Evolutionary conservation across 2,888 invertebrate species (phyloP).

Genomic region (Pseudeuparius sepicola): DNA sequence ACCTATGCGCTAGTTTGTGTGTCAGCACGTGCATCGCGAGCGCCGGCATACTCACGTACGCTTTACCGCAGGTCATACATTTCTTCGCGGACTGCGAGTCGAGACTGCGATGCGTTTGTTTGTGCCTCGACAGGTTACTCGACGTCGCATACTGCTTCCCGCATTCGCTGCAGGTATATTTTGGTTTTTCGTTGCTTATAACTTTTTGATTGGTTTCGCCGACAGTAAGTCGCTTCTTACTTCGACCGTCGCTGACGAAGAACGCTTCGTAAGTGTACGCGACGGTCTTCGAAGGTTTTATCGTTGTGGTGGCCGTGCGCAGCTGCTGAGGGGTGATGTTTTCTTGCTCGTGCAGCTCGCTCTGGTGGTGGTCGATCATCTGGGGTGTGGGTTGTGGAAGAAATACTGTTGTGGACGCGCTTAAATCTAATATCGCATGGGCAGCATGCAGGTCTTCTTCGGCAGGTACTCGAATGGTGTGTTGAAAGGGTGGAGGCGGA

Average conservation of each 20-base stretch:
- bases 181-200: slow-evolving; percentile 32
- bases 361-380: slow-evolving; percentile 9
- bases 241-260: slow-evolving; percentile 79
- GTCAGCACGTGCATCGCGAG: slow-evolving; percentile 88
- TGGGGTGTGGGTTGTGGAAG: slow-evolving; percentile 41
- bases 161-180: slow-evolving; percentile 78
- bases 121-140: slow-evolving; percentile 79
- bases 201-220: slow-evolving; percentile 25
- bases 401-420: slow-evolving; percentile 71
- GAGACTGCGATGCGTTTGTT: slow-evolving; percentile 84
- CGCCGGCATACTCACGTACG: slow-evolving; percentile 96
- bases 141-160: slow-evolving; percentile 87
- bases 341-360: slow-evolving; percentile 23
- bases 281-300: slow-evolving; percentile 55
- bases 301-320: slow-evolving; percentile 13
- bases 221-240: slow-evolving; percentile 44
- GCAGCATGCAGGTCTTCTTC: slow-evolving; percentile 81
- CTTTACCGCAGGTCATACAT: slow-evolving; percentile 90
- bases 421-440: slow-evolving; percentile 80
- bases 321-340: slow-evolving; percentile 17
- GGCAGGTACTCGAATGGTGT: slow-evolving; percentile 52
- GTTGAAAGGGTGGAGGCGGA: slow-evolving; percentile 31
- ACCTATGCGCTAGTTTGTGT: slow-evolving; percentile 85
- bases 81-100: slow-evolving; percentile 91
- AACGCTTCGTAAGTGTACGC: slow-evolving; percentile 89